These are phyloP conservation scores for Tringa solitaria DNA, from an alignment of 2,113 vertebrate species.

Conservation along the genomic window DNA sequence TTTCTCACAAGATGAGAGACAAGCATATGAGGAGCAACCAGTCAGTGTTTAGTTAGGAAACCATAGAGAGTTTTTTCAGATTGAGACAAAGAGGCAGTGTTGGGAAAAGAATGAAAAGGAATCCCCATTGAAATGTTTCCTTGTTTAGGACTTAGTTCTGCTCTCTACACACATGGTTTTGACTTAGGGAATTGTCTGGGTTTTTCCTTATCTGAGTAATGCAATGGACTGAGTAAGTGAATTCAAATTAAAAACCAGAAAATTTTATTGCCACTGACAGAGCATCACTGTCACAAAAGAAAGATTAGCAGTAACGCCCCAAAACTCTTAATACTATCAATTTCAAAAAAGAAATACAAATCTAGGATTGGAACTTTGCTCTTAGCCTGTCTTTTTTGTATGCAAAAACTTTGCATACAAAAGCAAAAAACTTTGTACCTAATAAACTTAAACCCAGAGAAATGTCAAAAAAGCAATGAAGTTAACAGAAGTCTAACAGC, in stretches of 20 bases:
- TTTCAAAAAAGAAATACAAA: background rate
- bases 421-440: background rate
- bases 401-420: background rate
- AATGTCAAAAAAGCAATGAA: background rate
- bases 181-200: background rate
- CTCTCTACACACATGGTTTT: background rate
- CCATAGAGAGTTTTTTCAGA: background rate
- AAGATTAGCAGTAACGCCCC: background rate
- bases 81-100: background rate
- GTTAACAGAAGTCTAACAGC: background rate
- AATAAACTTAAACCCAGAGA: background rate
- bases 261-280: background rate
- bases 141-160: background rate
- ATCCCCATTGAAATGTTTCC: background rate
- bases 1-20: background rate
- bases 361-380: background rate
- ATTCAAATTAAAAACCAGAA: background rate
- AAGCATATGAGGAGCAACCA: background rate
- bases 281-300: background rate
- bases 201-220: background rate
- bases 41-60: background rate
- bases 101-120: background rate
- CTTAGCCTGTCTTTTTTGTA: background rate
- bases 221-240: background rate
- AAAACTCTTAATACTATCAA: background rate